phyloP scores from a whole-genome alignment of 1,140 invertebrate genomes.

The Drosophila dunni region DNA sequence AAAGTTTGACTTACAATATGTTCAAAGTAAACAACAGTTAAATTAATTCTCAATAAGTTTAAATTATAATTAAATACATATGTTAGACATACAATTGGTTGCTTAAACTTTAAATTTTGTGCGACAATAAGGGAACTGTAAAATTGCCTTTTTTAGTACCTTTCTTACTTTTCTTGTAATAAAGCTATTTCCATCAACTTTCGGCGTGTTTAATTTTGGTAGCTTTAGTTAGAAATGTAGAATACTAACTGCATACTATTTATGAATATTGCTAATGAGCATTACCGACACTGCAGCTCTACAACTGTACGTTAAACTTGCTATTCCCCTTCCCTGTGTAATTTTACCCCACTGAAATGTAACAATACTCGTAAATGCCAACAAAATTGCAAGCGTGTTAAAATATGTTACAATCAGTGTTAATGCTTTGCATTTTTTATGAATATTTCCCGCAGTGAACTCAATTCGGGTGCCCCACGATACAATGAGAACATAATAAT shows the following conservation, averaged over 20 bases:
- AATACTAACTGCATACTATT: slow-evolving; percentile 5
- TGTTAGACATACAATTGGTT: too few species aligned
- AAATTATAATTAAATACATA: too few species aligned
- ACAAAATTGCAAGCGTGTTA: slow-evolving; percentile 51
- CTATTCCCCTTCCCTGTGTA: background rate
- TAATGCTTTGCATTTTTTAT: slow-evolving; percentile 79
- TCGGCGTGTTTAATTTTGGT: background rate
- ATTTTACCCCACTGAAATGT: background rate
- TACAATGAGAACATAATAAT: slow-evolving; percentile 72
- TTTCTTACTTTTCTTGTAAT: too few species aligned
- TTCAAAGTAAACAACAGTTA: too few species aligned
- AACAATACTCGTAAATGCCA: slow-evolving; percentile 49
- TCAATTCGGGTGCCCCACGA: slow-evolving; percentile 32
- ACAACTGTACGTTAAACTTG: background rate
- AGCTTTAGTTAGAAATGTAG: background rate
- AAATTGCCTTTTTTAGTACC: too few species aligned
- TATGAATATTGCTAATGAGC: slow-evolving; percentile 36
- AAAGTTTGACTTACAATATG: too few species aligned
- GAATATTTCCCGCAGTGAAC: slow-evolving; percentile 64
- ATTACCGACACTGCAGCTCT: background rate
- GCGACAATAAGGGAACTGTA: too few species aligned
- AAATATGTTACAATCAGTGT: slow-evolving; percentile 81
- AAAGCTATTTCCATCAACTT: background rate
- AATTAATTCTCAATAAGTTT: too few species aligned
- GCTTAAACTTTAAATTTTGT: too few species aligned